Conservation (phyloP, 23 tunicate genomes). For the Trididemnum clinides region DNA sequence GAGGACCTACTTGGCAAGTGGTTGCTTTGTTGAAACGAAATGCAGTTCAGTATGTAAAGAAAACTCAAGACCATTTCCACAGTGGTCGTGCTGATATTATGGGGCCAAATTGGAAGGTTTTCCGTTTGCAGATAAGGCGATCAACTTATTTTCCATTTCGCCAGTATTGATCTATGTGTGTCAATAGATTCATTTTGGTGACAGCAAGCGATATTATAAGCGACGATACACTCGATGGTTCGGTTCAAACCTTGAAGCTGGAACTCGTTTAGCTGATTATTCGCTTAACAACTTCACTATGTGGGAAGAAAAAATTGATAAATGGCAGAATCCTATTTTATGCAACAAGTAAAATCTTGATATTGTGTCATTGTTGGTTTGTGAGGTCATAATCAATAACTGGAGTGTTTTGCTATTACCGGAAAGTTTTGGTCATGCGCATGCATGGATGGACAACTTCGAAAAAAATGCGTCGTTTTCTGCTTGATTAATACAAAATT, state of each 20-base stretch:
- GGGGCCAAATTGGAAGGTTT: too few species aligned
- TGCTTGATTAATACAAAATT: background rate
- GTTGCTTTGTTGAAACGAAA: too few species aligned
- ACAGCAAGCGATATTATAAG: constrained; percentile 31
- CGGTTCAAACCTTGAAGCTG: constrained; percentile 50
- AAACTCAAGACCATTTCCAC: too few species aligned
- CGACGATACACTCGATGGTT: constrained; percentile 87
- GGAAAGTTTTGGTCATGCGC: too few species aligned
- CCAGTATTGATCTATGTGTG: background rate
- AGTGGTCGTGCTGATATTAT: too few species aligned
- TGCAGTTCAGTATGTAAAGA: too few species aligned
- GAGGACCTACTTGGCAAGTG: too few species aligned
- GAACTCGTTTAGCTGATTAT: constrained; percentile 53
- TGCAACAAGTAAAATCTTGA: constrained; percentile 54
- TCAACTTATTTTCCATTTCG: background rate
- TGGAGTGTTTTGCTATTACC: background rate
- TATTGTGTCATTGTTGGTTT: too few species aligned
- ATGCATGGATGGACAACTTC: too few species aligned
- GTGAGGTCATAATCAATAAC: background rate
- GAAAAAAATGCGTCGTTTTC: background rate
- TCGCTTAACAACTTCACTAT: constrained; percentile 50
- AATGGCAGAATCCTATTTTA: constrained; percentile 75
- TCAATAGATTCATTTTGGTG: constrained; percentile 74
- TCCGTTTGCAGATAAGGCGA: too few species aligned
- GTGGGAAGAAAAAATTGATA: constrained; percentile 79